Percentiles rank a stretch among this genome's conserved stretches.
Evolutionary conservation across 1,140 invertebrate species (phyloP).

Genomic region (Dendrolimus punctatus): DNA sequence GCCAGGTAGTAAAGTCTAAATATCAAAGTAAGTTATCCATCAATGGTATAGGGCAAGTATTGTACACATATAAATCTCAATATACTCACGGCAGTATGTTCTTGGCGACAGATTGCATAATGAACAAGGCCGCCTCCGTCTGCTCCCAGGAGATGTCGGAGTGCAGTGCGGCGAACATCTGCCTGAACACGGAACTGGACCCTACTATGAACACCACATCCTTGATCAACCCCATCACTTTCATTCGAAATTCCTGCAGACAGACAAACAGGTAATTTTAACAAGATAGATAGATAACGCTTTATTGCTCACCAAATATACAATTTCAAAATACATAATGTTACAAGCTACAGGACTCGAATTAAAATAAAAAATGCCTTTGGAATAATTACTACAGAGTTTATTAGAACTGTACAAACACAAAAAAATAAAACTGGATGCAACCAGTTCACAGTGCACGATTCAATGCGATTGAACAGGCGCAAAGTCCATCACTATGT

Average conservation of each 20-base stretch:
- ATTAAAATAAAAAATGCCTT: too few relatives aligned
- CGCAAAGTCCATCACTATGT: too few relatives aligned
- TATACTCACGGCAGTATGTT: conserved; percentile 94
- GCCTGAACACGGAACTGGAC: conserved; percentile 91
- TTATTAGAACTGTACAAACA: too few relatives aligned
- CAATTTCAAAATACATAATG: too few relatives aligned
- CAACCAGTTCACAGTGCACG: too few relatives aligned
- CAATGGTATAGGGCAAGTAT: background rate
- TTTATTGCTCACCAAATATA: too few relatives aligned
- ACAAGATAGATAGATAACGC: too few relatives aligned
- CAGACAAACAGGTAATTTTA: background rate
- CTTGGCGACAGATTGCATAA: conserved; percentile 96
- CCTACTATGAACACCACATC: conserved; percentile 98
- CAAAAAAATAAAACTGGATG: too few relatives aligned
- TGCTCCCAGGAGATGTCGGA: conserved; percentile 87
- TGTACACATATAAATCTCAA: background rate
- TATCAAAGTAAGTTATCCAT: conserved; percentile 1
- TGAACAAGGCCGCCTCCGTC: conserved; percentile 94
- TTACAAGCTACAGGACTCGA: too few relatives aligned
- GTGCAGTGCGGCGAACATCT: conserved; percentile 88
- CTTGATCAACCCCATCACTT: conserved; percentile 94
- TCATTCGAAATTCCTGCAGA: conserved; percentile 87
- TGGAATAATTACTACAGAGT: too few relatives aligned
- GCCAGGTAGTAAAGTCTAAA: background rate
- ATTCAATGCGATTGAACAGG: too few relatives aligned